phyloP scores from a whole-genome alignment of 1,140 invertebrate species.

The Panulirus ornatus region DNA sequence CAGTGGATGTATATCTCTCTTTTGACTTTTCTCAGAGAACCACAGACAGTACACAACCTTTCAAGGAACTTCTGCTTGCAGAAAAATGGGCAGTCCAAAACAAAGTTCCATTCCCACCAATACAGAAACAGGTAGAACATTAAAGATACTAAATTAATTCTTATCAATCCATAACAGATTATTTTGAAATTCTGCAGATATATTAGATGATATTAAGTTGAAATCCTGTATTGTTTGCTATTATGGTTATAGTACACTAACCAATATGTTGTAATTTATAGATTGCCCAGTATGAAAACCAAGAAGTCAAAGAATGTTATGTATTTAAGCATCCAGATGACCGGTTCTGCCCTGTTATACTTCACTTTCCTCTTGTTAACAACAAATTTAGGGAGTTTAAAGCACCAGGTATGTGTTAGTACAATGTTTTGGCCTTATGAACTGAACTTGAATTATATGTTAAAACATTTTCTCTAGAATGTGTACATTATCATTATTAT shows the following conservation, averaged over 20 bases:
- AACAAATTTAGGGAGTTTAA: constrained; percentile 78
- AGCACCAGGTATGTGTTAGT: constrained; percentile 77
- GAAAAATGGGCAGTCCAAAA: constrained; percentile 80
- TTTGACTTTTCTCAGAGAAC: constrained; percentile 80
- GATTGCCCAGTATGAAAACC: constrained; percentile 75
- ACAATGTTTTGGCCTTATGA: too few species aligned
- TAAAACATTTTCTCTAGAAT: too few species aligned
- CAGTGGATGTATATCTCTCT: constrained; percentile 79
- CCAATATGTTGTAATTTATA: background rate
- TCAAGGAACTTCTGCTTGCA: constrained; percentile 80
- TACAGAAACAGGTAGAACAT: constrained; percentile 77
- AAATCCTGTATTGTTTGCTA: too few species aligned
- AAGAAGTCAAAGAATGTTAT: constrained; percentile 79
- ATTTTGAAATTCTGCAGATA: too few species aligned
- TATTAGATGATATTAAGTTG: too few species aligned
- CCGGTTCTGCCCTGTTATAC: constrained; percentile 79
- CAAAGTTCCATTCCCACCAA: constrained; percentile 79
- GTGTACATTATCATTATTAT: too few species aligned
- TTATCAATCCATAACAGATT: too few species aligned
- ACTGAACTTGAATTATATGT: too few species aligned
- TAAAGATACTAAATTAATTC: background rate
- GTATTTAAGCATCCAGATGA: constrained; percentile 79
- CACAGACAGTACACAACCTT: constrained; percentile 78
- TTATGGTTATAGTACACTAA: too few species aligned
- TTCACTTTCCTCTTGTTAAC: constrained; percentile 80